A percentile compares a stretch with the other conserved stretches of the same genome.
These are phyloP conservation scores for Carassius auratus DNA, from an alignment of 2,113 vertebrate genomes.

Conservation along the genomic window DNA sequence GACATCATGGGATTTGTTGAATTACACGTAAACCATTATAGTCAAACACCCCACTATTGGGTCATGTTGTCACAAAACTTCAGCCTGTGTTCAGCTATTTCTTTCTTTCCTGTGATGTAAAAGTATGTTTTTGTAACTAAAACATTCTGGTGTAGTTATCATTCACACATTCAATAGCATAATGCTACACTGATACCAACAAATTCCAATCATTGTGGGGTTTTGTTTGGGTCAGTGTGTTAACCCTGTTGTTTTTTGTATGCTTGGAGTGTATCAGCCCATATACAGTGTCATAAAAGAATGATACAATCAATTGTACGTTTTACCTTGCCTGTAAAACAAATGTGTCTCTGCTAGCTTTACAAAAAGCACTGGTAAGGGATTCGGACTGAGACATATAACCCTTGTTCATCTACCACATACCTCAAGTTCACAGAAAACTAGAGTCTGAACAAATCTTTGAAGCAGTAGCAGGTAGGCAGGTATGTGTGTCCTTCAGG, in stretches of 20 bases:
- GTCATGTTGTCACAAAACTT: no score
- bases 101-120: no score
- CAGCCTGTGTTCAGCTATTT: no score
- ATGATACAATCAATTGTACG: not conserved
- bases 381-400: not conserved
- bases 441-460: not conserved
- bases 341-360: not conserved
- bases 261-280: not conserved
- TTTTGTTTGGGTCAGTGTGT: constrained; percentile 1
- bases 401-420: not conserved
- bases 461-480: not conserved
- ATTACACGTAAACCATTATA: no score
- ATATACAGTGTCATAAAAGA: not conserved
- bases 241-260: not conserved
- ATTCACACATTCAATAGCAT: not conserved
- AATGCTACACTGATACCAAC: not conserved
- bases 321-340: not conserved
- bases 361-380: not conserved
- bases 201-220: not conserved
- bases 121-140: not conserved
- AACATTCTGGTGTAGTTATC: not conserved
- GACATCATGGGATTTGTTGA: no score
- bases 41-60: no score
- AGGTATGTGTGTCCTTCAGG: constrained; percentile 5
- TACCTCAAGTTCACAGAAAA: not conserved